phyloP scores from a whole-genome alignment of 2,797 vertebrate species.

The Anabacerthia variegaticeps region DNA sequence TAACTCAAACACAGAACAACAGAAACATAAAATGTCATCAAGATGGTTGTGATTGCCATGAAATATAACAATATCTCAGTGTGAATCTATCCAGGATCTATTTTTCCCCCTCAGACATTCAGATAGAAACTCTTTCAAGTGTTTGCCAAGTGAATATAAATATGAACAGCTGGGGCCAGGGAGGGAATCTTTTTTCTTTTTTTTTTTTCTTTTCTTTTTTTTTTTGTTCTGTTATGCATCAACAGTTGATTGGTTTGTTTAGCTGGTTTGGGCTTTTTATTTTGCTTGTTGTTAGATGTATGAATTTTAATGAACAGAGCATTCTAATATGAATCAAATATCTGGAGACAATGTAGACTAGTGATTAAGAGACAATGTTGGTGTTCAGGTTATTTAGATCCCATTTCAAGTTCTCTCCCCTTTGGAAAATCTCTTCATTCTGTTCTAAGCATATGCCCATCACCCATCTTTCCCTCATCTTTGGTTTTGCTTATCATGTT shows the following conservation, averaged over 20 bases:
- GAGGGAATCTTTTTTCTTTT: not conserved
- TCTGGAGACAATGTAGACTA: not conserved
- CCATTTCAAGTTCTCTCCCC: not conserved
- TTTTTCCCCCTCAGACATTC: not conserved
- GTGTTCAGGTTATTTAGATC: not conserved
- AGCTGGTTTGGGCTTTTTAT: not conserved
- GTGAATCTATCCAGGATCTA: not conserved
- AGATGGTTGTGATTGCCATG: not conserved
- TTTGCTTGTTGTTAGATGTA: slow-evolving; percentile 16
- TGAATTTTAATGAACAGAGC: slow-evolving; percentile 2
- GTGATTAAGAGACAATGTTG: not conserved
- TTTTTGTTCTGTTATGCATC: not conserved
- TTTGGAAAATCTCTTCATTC: not conserved
- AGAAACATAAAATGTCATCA: not conserved
- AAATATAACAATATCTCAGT: slow-evolving; percentile 11
- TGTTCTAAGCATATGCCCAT: not conserved
- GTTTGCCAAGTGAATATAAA: slow-evolving; percentile 54
- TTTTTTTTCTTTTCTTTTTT: too few species aligned
- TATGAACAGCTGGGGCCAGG: slow-evolving; percentile 39
- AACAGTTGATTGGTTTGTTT: slow-evolving; percentile 31
- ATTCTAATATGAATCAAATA: not conserved
- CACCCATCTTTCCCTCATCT: not conserved
- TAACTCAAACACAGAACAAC: not conserved
- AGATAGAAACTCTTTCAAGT: slow-evolving; percentile 40
- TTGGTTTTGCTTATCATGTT: not conserved